Evolutionary conservation across 1,140 invertebrate species (phyloP).

Genomic region (Drosophila ironensis): DNA sequence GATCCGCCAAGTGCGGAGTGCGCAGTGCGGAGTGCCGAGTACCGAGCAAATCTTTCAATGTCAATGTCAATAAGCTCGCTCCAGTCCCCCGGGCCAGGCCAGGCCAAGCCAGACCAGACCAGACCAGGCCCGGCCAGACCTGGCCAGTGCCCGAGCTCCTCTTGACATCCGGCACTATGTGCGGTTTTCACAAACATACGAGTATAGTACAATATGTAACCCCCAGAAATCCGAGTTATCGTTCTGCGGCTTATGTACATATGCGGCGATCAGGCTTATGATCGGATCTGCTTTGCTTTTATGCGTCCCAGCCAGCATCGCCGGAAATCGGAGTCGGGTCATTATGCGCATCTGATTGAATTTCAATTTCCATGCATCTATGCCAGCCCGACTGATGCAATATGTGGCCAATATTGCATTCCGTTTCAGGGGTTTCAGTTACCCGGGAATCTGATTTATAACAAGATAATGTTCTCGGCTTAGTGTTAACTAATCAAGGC

Average conservation of each 20-base stretch:
- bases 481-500: no score
- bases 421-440: neutral
- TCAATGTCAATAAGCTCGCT: constrained; percentile 68
- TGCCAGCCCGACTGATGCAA: constrained; percentile 52
- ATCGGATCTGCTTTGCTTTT: constrained; percentile 10
- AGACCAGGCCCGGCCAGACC: neutral
- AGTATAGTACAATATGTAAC: no score
- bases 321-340: constrained; percentile 53
- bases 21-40: no score
- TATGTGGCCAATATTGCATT: constrained; percentile 30
- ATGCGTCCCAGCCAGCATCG: constrained; percentile 47
- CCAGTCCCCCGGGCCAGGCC: constrained; percentile 10
- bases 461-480: no score
- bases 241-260: constrained; percentile 56
- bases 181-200: constrained; percentile 23
- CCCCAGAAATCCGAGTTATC: constrained; percentile 43
- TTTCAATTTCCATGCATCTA: constrained; percentile 21
- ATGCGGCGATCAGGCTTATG: no score
- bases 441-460: no score
- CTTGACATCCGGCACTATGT: constrained; percentile 18
- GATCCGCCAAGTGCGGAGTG: constrained; percentile 3
- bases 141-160: neutral
- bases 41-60: constrained; percentile 71
- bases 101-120: constrained; percentile 5
- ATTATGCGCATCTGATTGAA: constrained; percentile 45